These are phyloP conservation scores for Lycodopsis pacificus DNA, from an alignment of 2,797 vertebrate genomes.

Conservation along the genomic window DNA sequence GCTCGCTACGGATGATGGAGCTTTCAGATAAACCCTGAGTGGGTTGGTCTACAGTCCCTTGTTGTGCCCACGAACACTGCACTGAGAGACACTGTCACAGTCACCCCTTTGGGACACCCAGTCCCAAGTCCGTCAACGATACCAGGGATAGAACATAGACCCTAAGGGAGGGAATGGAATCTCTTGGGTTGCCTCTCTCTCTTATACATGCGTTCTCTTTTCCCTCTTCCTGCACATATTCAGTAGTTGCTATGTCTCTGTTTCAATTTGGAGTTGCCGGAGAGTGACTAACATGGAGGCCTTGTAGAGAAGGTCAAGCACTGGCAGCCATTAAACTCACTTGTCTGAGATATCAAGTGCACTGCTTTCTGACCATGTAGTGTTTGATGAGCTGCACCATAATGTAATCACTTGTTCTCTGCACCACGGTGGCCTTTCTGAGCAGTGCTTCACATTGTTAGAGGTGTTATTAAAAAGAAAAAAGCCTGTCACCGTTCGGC, in stretches of 20 bases:
- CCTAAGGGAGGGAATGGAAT: constrained; percentile 16
- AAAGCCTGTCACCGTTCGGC: constrained; percentile 25
- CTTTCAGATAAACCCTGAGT: constrained; percentile 33
- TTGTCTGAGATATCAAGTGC: constrained; percentile 74
- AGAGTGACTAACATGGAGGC: constrained; percentile 74
- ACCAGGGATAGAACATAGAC: constrained; percentile 16
- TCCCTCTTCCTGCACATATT: constrained; percentile 38
- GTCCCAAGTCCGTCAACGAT: constrained; percentile 25
- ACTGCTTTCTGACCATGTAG: constrained; percentile 70
- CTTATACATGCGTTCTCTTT: constrained; percentile 13
- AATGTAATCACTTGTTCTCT: constrained; percentile 74
- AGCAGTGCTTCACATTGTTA: constrained; percentile 48
- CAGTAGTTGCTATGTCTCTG: constrained; percentile 41
- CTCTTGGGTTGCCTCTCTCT: constrained; percentile 23
- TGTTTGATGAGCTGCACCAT: constrained; percentile 74
- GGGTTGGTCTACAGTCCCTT: constrained; percentile 35
- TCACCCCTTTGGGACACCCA: constrained; percentile 15
- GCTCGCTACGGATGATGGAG: constrained; percentile 48
- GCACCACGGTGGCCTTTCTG: constrained; percentile 45
- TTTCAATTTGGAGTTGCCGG: constrained; percentile 75
- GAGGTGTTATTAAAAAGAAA: constrained; percentile 47
- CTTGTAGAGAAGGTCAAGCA: constrained; percentile 77
- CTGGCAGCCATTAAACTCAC: constrained; percentile 76
- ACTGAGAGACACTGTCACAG: constrained; percentile 28
- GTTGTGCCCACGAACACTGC: constrained; percentile 33